A percentile compares a stretch with the other conserved stretches of the same genome.
Evolutionary conservation across 2,888 invertebrate genomes (phyloP).

Genomic region (Callosobruchus maculatus): DNA sequence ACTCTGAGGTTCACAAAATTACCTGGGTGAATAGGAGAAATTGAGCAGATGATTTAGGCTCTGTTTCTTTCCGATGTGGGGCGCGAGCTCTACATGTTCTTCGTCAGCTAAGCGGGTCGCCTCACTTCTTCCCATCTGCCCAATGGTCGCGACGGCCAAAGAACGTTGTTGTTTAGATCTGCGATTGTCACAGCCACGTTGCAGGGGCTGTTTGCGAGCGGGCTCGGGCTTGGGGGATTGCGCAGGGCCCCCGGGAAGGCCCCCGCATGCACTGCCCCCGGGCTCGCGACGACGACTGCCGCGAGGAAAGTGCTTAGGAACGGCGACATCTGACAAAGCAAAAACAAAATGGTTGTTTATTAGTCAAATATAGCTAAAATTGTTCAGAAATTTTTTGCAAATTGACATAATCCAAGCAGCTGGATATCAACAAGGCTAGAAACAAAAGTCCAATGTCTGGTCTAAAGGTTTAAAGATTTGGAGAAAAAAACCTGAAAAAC

Average conservation of each 20-base stretch:
- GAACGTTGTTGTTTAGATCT: slow-evolving; percentile 27
- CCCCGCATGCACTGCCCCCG: slow-evolving; percentile 49
- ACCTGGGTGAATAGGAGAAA: slow-evolving; percentile 67
- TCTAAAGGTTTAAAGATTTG: too few species aligned
- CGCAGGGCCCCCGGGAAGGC: background rate
- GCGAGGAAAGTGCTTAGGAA: slow-evolving; percentile 61
- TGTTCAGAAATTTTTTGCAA: too few species aligned
- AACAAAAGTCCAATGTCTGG: too few species aligned
- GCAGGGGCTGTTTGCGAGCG: slow-evolving; percentile 65
- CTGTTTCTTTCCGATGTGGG: slow-evolving; percentile 83
- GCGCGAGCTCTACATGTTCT: slow-evolving; percentile 72
- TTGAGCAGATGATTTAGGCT: slow-evolving; percentile 92
- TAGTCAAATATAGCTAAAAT: too few species aligned
- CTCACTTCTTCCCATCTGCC: slow-evolving; percentile 63
- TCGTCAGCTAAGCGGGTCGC: slow-evolving; percentile 60
- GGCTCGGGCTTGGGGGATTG: slow-evolving; percentile 57
- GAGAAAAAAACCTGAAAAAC: too few species aligned
- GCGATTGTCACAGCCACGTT: slow-evolving; percentile 68
- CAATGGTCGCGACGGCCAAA: slow-evolving; percentile 56
- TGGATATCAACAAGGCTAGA: too few species aligned
- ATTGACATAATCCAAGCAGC: too few species aligned
- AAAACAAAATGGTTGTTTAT: too few species aligned
- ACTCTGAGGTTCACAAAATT: too few species aligned
- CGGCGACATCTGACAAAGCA: slow-evolving; percentile 45
- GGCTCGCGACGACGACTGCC: slow-evolving; percentile 64